phyloP scores from a whole-genome alignment of 1,140 invertebrate species.

The Magallana ariakensis region DNA sequence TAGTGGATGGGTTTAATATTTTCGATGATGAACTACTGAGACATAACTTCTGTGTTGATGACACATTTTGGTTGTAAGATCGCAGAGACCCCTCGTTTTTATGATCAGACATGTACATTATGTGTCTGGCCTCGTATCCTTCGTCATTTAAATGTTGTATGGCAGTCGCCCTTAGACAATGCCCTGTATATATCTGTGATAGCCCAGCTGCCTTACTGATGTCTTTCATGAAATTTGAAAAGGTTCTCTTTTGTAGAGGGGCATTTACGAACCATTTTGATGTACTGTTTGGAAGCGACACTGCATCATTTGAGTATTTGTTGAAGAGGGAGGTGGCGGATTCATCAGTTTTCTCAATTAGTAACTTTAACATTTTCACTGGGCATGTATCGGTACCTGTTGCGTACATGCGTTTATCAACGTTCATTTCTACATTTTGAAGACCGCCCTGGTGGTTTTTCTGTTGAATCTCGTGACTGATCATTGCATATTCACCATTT shows the following conservation, averaged over 20 bases:
- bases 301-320: constrained; percentile 31
- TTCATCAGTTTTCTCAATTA: constrained; percentile 31
- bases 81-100: constrained; percentile 8
- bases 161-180: constrained; percentile 36
- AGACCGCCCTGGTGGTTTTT: constrained; percentile 2
- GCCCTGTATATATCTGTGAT: neutral
- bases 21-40: neutral
- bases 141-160: constrained; percentile 46
- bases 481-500: constrained; percentile 33
- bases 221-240: constrained; percentile 39
- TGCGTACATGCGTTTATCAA: constrained; percentile 40
- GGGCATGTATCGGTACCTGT: constrained; percentile 12
- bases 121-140: constrained; percentile 40
- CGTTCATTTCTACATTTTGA: neutral
- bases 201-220: constrained; percentile 29
- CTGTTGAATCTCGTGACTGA: constrained; percentile 35
- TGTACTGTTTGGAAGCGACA: neutral
- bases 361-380: constrained; percentile 43
- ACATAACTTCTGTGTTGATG: neutral
- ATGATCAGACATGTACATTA: constrained; percentile 49
- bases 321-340: constrained; percentile 36
- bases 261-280: constrained; percentile 35
- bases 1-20: no score
- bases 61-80: constrained; percentile 17
- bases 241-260: neutral